A percentile compares a stretch with the other conserved stretches of the same genome.
Evolutionary conservation across 2,113 vertebrate species (phyloP).

Genomic region (Saguinus midas): DNA sequence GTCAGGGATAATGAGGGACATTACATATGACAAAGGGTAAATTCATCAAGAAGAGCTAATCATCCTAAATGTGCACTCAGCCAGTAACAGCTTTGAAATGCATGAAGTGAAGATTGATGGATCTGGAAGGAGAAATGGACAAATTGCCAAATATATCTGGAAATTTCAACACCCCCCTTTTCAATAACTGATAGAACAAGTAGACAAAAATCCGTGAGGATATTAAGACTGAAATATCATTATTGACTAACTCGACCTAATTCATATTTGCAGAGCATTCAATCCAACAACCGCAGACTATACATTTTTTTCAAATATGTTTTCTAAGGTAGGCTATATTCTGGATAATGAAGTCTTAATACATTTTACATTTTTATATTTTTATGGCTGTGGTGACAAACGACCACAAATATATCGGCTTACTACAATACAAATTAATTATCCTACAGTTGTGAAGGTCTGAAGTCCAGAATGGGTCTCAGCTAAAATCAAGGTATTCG

Average conservation of each 20-base stretch:
- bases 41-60: not conserved
- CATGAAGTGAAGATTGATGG: not conserved
- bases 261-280: not conserved
- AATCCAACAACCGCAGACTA: not conserved
- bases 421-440: not conserved
- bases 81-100: not conserved
- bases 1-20: not conserved
- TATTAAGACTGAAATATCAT: not conserved
- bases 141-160: not conserved
- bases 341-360: not conserved
- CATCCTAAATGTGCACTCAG: not conserved
- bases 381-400: not conserved
- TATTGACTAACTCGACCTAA: not conserved
- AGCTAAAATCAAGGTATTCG: not conserved
- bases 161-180: not conserved
- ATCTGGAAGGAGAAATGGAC: not conserved
- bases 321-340: not conserved
- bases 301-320: not conserved
- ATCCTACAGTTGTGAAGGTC: not conserved
- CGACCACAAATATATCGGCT: not conserved
- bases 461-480: not conserved
- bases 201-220: not conserved
- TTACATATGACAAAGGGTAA: not conserved
- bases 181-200: not conserved
- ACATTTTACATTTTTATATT: not conserved